A percentile compares a stretch with the other conserved stretches of the same genome.
Conservation (phyloP, 2,797 vertebrate genomes). For the Darevskia nairensis region DNA sequence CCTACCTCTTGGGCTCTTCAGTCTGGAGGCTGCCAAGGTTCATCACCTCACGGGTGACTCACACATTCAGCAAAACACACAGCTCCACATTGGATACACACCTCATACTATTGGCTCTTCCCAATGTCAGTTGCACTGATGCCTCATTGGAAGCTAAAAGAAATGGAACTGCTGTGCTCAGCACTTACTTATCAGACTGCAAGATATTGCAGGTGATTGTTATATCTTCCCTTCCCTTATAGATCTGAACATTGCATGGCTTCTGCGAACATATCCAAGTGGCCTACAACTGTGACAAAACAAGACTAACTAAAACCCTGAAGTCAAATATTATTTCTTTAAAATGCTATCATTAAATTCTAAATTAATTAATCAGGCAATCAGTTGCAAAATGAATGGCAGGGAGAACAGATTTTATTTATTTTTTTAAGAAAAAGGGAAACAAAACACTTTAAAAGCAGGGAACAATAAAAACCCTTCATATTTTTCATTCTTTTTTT, state of each 20-base stretch:
- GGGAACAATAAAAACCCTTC: too few relatives aligned
- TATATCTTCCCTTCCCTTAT: not conserved
- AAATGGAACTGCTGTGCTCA: not conserved
- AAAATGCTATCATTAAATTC: not conserved
- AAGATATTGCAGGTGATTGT: not conserved
- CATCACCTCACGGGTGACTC: conserved; percentile 66
- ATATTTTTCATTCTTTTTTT: too few relatives aligned
- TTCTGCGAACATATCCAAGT: not conserved
- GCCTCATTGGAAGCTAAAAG: not conserved
- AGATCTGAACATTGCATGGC: not conserved
- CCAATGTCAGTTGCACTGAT: not conserved
- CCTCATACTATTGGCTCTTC: not conserved
- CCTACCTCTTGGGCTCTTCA: conserved; percentile 62
- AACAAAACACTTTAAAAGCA: too few relatives aligned
- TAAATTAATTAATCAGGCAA: not conserved
- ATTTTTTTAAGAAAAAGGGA: too few relatives aligned
- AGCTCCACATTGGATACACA: conserved; percentile 30
- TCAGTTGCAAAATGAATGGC: not conserved
- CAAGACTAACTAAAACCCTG: too few relatives aligned
- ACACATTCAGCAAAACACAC: conserved; percentile 55
- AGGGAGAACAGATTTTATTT: too few relatives aligned
- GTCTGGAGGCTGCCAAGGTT: conserved; percentile 65
- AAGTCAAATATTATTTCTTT: too few relatives aligned
- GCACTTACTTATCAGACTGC: not conserved
- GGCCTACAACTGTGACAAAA: not conserved